phyloP scores from a whole-genome alignment of 2,113 vertebrate genomes.

The Notarius quadriscutis region DNA sequence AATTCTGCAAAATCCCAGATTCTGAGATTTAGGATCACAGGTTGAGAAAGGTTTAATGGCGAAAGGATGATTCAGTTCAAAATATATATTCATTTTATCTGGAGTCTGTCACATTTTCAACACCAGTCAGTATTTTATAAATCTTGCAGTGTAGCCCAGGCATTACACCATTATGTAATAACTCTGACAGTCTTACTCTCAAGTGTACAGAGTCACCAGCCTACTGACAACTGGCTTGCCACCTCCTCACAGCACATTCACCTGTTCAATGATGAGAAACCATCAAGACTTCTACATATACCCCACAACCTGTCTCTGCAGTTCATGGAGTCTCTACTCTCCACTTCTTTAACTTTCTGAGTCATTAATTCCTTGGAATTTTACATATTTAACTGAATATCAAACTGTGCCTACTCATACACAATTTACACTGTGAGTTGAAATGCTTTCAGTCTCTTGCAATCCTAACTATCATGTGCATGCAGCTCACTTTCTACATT shows the following conservation, averaged over 20 bases:
- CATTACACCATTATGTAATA: constrained; percentile 7
- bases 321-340: neutral
- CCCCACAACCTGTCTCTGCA: neutral
- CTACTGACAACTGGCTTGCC: constrained; percentile 19
- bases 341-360: neutral
- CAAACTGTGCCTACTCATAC: neutral
- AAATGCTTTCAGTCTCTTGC: neutral
- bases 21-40: neutral
- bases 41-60: neutral
- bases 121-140: neutral
- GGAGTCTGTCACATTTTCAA: neutral
- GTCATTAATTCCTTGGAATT: neutral
- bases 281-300: neutral
- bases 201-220: constrained; percentile 8
- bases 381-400: neutral
- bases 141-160: neutral
- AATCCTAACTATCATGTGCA: neutral
- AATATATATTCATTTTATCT: neutral
- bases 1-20: neutral
- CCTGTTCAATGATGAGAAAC: neutral
- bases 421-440: neutral
- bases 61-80: neutral
- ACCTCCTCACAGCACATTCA: constrained; percentile 15
- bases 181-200: neutral
- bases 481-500: neutral